Evolutionary conservation across 2,113 vertebrate genomes (phyloP).

Genomic region (Numenius arquata): DNA sequence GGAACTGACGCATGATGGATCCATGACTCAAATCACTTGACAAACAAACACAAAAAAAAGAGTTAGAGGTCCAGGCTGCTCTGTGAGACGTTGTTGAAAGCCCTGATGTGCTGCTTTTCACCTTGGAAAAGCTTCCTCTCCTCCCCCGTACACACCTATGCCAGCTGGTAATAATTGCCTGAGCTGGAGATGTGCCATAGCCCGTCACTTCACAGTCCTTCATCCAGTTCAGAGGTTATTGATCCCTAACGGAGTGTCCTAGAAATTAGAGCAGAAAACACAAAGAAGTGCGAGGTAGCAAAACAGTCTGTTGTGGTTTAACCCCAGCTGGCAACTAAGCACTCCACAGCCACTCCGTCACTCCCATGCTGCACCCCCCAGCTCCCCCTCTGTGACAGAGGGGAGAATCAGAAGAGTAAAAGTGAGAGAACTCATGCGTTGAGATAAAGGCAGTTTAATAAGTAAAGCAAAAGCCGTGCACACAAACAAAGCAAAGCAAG

Average conservation of each 20-base stretch:
- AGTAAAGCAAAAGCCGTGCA: neutral
- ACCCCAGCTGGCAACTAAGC: neutral
- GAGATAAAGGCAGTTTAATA: neutral
- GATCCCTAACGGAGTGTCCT: neutral
- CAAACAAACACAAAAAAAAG: neutral
- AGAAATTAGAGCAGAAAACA: neutral
- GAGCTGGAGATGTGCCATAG: neutral
- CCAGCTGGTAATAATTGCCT: neutral
- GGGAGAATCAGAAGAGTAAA: neutral
- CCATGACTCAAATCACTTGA: neutral
- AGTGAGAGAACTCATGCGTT: neutral
- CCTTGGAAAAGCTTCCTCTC: neutral
- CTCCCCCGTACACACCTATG: neutral
- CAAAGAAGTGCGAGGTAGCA: fast-evolving
- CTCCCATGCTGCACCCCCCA: neutral
- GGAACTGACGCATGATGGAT: neutral
- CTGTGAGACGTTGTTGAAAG: neutral
- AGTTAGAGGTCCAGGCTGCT: neutral
- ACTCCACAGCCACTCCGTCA: neutral
- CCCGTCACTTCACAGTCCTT: neutral
- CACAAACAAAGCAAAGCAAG: neutral
- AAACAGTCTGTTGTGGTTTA: neutral
- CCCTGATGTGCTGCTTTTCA: neutral
- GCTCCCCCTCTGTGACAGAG: neutral
- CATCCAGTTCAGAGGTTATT: neutral